These are phyloP conservation scores for Laticauda laticaudata DNA, from an alignment of 2,113 vertebrate species.

Conservation along the genomic window DNA sequence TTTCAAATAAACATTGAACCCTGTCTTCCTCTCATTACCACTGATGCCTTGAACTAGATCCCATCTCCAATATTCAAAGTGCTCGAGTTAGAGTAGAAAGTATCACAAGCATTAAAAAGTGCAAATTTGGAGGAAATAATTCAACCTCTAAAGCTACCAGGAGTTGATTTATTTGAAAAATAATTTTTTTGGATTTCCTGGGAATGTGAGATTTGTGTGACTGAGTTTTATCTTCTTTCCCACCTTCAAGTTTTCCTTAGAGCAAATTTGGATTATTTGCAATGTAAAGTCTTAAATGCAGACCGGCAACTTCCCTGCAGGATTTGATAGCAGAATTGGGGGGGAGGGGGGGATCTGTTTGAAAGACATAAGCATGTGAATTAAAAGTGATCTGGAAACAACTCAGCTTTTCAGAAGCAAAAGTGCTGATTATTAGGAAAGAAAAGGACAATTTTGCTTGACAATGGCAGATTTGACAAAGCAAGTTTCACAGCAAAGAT, in stretches of 20 bases:
- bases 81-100: not conserved
- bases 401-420: not conserved
- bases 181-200: slow-evolving; percentile 36
- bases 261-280: slow-evolving; percentile 58
- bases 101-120: not conserved
- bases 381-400: slow-evolving; percentile 20
- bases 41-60: too few relatives aligned
- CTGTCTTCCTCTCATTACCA: not conserved
- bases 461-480: not conserved
- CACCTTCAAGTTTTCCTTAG: slow-evolving; percentile 34
- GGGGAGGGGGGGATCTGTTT: not conserved
- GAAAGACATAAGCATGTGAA: slow-evolving; percentile 6
- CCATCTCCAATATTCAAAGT: not conserved
- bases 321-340: slow-evolving; percentile 24
- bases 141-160: not conserved
- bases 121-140: not conserved
- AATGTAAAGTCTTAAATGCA: slow-evolving; percentile 48
- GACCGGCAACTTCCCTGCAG: slow-evolving; percentile 29
- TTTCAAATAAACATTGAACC: not conserved
- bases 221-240: slow-evolving; percentile 35
- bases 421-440: not conserved
- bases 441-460: not conserved
- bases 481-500: not conserved
- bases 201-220: slow-evolving; percentile 19
- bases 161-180: slow-evolving; percentile 26